Base-by-base conservation (phyloP, 30 jellyfish, hydroid and myxozoan species). In the Nemopilema nomurai region DNA sequence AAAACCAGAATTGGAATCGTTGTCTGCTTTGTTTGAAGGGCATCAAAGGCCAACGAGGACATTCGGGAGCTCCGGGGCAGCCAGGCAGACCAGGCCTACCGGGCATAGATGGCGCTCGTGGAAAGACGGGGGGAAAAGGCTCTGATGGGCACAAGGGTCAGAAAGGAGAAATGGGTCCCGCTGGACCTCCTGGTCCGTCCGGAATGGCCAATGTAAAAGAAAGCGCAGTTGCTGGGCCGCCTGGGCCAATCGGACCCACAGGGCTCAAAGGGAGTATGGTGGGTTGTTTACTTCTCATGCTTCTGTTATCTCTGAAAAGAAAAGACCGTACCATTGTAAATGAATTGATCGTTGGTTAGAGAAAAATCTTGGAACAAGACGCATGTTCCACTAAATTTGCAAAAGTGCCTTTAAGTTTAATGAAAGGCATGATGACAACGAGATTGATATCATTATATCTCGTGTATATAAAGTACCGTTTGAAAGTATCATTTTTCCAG, bases 161-260 rank as follows among this genome's bases (percentile, higher is more conserved):
- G 4, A 73, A 64, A 28, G 89, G 89, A 9, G 74, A 79, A 21
- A 32, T 28, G 24, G 89, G 89, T 21, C 63, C 18, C 19, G 18
- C 50, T 0, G 89, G 89, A 33, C 41, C 81, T 19, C 62, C 32
- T 65, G 89, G 89, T 24, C 32, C 32, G 16, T 66, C 85, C 33
- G 95, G 95, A 25, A 18, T 29, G 50, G 86, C 49, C 66, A 89
- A 89, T 30, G 66, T 51, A 57, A 86, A 86, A 29, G 95, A 89
- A 18, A 26, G 74, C 49, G 68, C 76, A 21, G 95, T 89, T 0
- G 80, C 25, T 25, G 95, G 89, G 33, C 29, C 1, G 4, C 16
- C 19, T 18, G 89, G 89, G 50, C 81, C 81, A 0, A 50, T 30
- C 8, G 89, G 89, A 23, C 81, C 74, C 0, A 68, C 8, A 27